Conservation (phyloP, 2,888 invertebrate genomes). For the Liposcelis brunnea region DNA sequence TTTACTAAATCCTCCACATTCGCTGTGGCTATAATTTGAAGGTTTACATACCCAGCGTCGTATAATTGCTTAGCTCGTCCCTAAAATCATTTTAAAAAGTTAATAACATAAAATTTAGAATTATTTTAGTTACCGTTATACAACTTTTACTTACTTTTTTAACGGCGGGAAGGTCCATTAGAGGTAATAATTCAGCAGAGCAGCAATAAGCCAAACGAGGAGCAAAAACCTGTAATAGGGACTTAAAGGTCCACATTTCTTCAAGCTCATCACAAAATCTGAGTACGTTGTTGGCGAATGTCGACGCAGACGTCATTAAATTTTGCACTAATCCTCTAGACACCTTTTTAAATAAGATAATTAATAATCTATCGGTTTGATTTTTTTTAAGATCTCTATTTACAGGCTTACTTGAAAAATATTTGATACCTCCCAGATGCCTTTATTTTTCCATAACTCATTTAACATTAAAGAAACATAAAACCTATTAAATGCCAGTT, state of each 20-base stretch:
- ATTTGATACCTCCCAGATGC: constrained; percentile 47
- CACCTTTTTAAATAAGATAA: no score
- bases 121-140: not conserved
- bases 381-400: no score
- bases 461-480: constrained; percentile 73
- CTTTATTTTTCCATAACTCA: constrained; percentile 53
- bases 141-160: constrained; percentile 41
- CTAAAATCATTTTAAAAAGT: constrained; percentile 26
- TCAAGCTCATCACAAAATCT: constrained; percentile 63
- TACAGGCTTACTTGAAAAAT: constrained; percentile 41
- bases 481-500: constrained; percentile 52
- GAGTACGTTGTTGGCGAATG: constrained; percentile 58
- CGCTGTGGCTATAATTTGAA: constrained; percentile 60
- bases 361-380: no score
- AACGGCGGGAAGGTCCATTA: constrained; percentile 80
- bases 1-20: constrained; percentile 41
- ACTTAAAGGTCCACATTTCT: constrained; percentile 66
- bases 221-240: constrained; percentile 56
- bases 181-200: constrained; percentile 53
- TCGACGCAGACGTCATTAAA: constrained; percentile 48
- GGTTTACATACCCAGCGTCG: constrained; percentile 61
- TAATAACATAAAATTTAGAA: constrained; percentile 8
- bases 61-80: constrained; percentile 71
- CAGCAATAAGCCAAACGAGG: constrained; percentile 65
- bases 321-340: constrained; percentile 68